These are phyloP conservation scores for Rapana venosa DNA, from an alignment of 2,888 invertebrate genomes.

Conservation along the genomic window DNA sequence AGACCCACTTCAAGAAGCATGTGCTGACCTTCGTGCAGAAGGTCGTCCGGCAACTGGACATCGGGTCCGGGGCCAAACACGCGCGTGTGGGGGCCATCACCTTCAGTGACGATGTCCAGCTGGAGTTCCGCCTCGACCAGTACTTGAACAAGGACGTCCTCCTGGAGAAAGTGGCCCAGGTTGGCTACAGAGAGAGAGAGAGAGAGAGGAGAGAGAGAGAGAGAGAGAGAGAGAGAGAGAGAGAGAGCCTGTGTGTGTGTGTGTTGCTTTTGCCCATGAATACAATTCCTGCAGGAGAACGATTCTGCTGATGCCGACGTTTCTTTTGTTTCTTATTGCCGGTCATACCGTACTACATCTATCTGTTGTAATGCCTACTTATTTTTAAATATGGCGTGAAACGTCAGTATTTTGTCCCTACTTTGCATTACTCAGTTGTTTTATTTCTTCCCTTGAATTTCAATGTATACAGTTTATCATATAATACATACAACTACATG, in stretches of 20 bases:
- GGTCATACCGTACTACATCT: too few species aligned
- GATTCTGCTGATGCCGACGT: too few species aligned
- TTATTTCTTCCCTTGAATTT: too few species aligned
- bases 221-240: neutral
- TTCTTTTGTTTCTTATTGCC: too few species aligned
- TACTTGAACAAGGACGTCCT: conserved; percentile 51
- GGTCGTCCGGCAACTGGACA: conserved; percentile 62
- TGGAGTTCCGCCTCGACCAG: conserved; percentile 60
- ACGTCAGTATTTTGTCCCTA: too few species aligned
- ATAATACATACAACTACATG: neutral
- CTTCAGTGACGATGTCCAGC: conserved; percentile 59
- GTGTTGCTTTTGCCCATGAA: neutral
- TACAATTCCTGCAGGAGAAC: too few species aligned
- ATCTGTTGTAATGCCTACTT: too few species aligned
- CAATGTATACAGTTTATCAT: too few species aligned
- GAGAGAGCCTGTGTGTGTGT: neutral
- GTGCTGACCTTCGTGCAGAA: conserved; percentile 59
- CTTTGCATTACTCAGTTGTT: too few species aligned
- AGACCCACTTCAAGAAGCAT: conserved; percentile 64
- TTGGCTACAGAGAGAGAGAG: neutral
- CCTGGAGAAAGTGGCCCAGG: conserved; percentile 43
- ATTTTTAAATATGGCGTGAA: too few species aligned
- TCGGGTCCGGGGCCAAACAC: conserved; percentile 56
- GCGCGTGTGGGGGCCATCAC: conserved; percentile 64
- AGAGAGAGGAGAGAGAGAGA: too few species aligned